Percentiles rank a stretch among this genome's conserved stretches.
phyloP scores from a whole-genome alignment of 2,113 vertebrate species.

The Oenanthe oenanthe region DNA sequence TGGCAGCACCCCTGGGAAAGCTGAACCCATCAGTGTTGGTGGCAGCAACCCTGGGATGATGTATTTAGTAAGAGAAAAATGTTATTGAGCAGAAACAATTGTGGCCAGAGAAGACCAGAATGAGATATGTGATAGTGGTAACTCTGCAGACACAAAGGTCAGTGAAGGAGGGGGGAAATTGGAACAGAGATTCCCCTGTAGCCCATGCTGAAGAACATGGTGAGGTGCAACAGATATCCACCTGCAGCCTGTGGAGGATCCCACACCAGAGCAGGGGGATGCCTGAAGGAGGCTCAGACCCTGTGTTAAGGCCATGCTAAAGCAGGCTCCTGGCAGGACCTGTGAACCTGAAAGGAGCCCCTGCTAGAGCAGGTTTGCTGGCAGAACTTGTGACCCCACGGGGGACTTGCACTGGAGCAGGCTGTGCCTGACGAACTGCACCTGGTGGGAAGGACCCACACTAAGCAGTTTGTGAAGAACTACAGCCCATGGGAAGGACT shows the following conservation, averaged over 20 bases:
- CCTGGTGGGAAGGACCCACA: background rate
- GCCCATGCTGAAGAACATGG: background rate
- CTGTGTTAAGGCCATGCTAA: background rate
- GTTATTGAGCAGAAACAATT: background rate
- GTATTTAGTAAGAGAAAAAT: background rate
- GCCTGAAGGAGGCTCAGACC: background rate
- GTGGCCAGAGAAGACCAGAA: background rate
- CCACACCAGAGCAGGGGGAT: background rate
- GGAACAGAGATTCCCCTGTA: background rate
- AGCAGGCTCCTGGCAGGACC: background rate
- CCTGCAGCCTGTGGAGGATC: background rate
- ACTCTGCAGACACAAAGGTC: background rate
- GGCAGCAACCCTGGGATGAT: background rate
- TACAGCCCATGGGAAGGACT: background rate
- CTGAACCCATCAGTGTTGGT: background rate
- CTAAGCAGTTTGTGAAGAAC: background rate
- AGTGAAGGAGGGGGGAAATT: background rate
- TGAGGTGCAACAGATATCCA: background rate
- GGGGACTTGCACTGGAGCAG: background rate
- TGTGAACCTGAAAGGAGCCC: background rate
- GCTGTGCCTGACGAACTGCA: background rate
- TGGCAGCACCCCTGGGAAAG: background rate
- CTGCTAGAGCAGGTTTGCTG: background rate
- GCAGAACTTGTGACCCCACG: rapidly evolving
- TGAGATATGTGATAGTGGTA: background rate